Evolutionary conservation across 2,888 invertebrate genomes (phyloP).

Genomic region (Xestia xanthographa): DNA sequence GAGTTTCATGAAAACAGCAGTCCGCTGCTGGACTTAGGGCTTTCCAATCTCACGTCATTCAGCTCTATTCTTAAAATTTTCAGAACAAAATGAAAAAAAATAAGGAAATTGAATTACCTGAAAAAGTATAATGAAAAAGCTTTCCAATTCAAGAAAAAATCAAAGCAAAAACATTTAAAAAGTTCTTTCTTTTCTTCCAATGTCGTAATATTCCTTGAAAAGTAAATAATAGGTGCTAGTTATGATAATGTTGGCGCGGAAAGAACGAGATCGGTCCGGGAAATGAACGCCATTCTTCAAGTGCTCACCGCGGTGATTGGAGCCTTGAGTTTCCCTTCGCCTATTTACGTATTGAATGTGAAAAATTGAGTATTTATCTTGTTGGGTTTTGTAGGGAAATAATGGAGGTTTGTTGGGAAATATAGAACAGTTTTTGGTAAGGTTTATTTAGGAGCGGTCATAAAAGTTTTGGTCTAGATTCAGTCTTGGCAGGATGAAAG

Average conservation of each 20-base stretch:
- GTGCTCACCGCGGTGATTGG: constrained; percentile 76
- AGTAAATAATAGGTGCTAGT: constrained; percentile 79
- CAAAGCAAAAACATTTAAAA: constrained; percentile 32
- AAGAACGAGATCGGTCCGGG: constrained; percentile 79
- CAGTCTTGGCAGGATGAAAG: accelerated
- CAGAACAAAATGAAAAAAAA: not conserved
- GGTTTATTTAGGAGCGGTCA: not conserved
- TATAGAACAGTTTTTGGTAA: not conserved
- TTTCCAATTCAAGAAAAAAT: constrained; percentile 33
- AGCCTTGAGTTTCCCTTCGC: constrained; percentile 73
- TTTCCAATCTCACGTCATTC: not conserved
- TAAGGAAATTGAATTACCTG: constrained; percentile 13
- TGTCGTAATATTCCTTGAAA: constrained; percentile 56
- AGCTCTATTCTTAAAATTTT: not conserved
- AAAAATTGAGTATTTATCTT: constrained; percentile 49
- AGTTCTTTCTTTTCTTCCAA: constrained; percentile 34
- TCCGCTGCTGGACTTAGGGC: not conserved
- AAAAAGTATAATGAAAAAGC: not conserved
- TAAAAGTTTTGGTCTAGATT: not conserved
- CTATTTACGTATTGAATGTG: constrained; percentile 62
- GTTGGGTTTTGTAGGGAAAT: constrained; percentile 27
- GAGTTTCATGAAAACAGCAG: too few species aligned
- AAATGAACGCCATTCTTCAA: constrained; percentile 84
- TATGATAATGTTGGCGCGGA: constrained; percentile 81
- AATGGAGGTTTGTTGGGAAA: constrained; percentile 18